A percentile compares a stretch with the other conserved stretches of the same genome.
Conservation (phyloP, 2,888 invertebrate species). For the Teleiodes luculella region DNA sequence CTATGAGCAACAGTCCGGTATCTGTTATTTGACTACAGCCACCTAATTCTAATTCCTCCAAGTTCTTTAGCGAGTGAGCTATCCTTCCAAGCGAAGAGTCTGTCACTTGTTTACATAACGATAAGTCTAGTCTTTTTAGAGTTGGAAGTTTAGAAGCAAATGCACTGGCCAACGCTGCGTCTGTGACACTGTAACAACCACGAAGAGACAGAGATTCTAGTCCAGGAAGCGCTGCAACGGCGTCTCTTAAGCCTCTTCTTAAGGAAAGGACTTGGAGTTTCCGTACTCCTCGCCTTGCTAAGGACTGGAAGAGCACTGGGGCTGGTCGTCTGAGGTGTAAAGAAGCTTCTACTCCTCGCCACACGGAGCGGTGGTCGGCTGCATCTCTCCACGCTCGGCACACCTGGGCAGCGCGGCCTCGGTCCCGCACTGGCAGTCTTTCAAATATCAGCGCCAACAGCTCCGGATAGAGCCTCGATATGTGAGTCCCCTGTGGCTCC, state of each 20-base stretch:
- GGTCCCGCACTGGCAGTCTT: conserved; percentile 91
- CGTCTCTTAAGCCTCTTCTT: conserved; percentile 88
- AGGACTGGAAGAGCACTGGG: conserved; percentile 89
- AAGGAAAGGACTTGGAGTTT: conserved; percentile 93
- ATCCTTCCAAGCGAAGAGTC: conserved; percentile 92
- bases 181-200: conserved; percentile 96
- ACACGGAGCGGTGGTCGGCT: conserved; percentile 93
- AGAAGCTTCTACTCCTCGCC: conserved; percentile 95
- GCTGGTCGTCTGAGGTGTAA: conserved; percentile 91
- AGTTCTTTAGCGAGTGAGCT: conserved; percentile 89
- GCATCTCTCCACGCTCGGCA: conserved; percentile 94
- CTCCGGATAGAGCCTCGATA: conserved; percentile 94
- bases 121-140: conserved; percentile 89
- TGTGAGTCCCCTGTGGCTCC: conserved; percentile 82
- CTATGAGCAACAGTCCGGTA: conserved; percentile 89
- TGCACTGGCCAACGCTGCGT: conserved; percentile 89
- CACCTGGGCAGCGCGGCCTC: conserved; percentile 94
- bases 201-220: conserved; percentile 92
- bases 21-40: conserved; percentile 96
- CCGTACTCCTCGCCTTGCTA: conserved; percentile 92
- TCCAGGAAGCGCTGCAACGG: conserved; percentile 90
- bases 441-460: conserved; percentile 94
- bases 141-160: conserved; percentile 87
- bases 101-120: conserved; percentile 96
- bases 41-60: conserved; percentile 92